These are phyloP conservation scores for Myotis yumanensis DNA, from an alignment of 2,113 vertebrate genomes.

Conservation along the genomic window DNA sequence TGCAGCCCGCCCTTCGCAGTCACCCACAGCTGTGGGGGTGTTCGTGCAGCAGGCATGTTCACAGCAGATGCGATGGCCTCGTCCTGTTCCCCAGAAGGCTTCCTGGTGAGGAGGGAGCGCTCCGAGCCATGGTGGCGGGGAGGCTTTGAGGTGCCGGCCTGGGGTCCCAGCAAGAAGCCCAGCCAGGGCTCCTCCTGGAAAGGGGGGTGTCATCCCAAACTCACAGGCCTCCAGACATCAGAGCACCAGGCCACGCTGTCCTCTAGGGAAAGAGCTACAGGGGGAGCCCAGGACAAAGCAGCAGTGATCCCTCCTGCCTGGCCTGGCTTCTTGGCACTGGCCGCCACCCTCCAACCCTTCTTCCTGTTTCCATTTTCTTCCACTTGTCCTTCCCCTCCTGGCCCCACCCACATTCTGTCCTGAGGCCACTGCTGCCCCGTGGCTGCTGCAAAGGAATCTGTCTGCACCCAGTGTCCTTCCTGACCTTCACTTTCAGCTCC, in stretches of 20 bases:
- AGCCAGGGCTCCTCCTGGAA: not conserved
- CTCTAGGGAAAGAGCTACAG: not conserved
- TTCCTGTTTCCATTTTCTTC: not conserved
- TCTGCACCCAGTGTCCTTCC: not conserved
- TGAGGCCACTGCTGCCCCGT: too few species aligned
- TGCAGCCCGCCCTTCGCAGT: not conserved
- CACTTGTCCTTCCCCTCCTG: not conserved
- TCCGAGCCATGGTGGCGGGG: accelerated
- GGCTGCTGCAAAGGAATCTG: not conserved
- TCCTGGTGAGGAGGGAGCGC: not conserved
- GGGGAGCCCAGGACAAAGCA: not conserved
- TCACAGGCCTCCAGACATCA: not conserved
- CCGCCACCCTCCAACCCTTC: not conserved
- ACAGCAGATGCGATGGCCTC: not conserved
- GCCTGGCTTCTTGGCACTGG: not conserved
- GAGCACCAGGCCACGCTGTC: not conserved
- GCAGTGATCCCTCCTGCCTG: not conserved
- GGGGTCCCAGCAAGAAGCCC: not conserved
- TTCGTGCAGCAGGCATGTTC: not conserved
- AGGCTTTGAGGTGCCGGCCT: accelerated
- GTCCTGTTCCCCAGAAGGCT: not conserved
- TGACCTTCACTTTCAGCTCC: not conserved
- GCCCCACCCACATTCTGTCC: not conserved
- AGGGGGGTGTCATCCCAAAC: not conserved
- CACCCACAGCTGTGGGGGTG: not conserved